A percentile compares a stretch with the other conserved stretches of the same genome.
Conservation (phyloP, 2,888 invertebrate genomes). For the Eupeodes luniger region DNA sequence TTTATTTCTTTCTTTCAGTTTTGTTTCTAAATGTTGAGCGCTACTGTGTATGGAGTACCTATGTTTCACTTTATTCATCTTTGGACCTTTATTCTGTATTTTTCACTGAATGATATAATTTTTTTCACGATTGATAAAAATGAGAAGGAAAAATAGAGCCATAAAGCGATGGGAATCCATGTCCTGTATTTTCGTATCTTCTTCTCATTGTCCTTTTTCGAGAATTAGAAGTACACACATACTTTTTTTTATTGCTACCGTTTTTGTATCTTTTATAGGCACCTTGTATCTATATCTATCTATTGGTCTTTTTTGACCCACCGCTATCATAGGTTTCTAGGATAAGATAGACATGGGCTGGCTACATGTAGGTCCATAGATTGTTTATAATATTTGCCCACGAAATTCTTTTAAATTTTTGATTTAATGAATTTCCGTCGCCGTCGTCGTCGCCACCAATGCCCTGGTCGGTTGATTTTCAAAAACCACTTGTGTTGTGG, state of each 20-base stretch:
- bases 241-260: slow-evolving; percentile 58
- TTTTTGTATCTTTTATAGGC: slow-evolving; percentile 42
- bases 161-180: slow-evolving; percentile 52
- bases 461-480: not conserved
- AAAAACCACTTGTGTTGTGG: slow-evolving; percentile 66
- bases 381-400: slow-evolving; percentile 60
- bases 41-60: not conserved
- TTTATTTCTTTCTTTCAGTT: slow-evolving; percentile 28
- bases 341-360: slow-evolving; percentile 21
- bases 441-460: not conserved
- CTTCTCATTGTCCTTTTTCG: slow-evolving; percentile 33
- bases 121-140: slow-evolving; percentile 50
- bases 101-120: slow-evolving; percentile 26
- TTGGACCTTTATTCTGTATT: not conserved
- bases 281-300: slow-evolving; percentile 33
- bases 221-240: not conserved
- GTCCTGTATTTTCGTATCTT: slow-evolving; percentile 16
- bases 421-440: slow-evolving; percentile 44
- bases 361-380: not conserved
- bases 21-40: slow-evolving; percentile 7
- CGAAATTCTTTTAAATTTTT: slow-evolving; percentile 53
- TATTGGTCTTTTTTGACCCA: slow-evolving; percentile 25
- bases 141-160: slow-evolving; percentile 47
- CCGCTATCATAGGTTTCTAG: slow-evolving; percentile 47
- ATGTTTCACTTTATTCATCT: not conserved